Conservation (phyloP, 2,888 invertebrate genomes). For the Ormyrus nitidulus region DNA sequence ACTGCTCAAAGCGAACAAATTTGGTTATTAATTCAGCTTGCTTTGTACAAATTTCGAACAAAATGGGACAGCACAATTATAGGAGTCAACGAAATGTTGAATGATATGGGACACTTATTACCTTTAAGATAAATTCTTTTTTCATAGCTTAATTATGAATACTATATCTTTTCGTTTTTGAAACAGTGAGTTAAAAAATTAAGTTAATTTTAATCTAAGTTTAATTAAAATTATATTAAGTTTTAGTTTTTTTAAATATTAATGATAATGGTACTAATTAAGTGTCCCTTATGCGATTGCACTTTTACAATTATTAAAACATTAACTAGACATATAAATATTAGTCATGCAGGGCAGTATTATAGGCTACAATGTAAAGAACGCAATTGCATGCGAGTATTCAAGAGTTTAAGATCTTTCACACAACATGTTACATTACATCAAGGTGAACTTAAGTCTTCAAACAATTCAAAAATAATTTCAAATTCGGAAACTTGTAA, state of each 20-base stretch:
- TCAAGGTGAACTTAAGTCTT: background rate
- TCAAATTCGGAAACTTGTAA: too few relatives aligned
- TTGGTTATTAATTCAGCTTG: slow-evolving; percentile 6
- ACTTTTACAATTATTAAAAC: background rate
- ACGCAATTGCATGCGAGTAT: background rate
- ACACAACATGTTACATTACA: background rate
- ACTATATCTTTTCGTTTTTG: too few relatives aligned
- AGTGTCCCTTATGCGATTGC: slow-evolving; percentile 9
- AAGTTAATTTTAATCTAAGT: background rate
- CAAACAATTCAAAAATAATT: too few relatives aligned
- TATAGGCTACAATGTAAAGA: slow-evolving; percentile 1
- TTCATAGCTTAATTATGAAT: too few relatives aligned
- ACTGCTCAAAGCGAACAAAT: too few relatives aligned
- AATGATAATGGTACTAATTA: too few relatives aligned
- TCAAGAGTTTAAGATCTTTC: slow-evolving; percentile 8
- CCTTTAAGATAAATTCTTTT: too few relatives aligned
- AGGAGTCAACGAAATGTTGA: background rate
- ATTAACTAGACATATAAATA: slow-evolving; percentile 1
- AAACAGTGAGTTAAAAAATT: background rate
- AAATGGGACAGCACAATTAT: slow-evolving; percentile 9
- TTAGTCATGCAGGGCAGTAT: slow-evolving; percentile 8
- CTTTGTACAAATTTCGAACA: slow-evolving; percentile 9
- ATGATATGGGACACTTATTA: background rate
- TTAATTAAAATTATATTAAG: too few relatives aligned
- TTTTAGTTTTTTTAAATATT: too few relatives aligned